These are phyloP conservation scores for Musca vetustissima DNA, from an alignment of 1,140 invertebrate genomes.

Conservation along the genomic window DNA sequence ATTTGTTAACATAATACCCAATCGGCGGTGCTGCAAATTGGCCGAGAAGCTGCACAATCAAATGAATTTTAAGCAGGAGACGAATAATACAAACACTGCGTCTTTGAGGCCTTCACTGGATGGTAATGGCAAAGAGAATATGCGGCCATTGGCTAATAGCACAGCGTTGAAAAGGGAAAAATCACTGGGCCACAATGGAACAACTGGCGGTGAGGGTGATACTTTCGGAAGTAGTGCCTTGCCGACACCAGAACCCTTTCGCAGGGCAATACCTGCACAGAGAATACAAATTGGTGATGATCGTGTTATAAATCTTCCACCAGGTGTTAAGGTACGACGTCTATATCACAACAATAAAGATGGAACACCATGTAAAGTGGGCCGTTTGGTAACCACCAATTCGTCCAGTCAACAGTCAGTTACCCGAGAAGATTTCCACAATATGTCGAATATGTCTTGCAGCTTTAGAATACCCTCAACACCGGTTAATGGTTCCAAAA, in stretches of 20 bases:
- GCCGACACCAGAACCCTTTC: conserved; percentile 3
- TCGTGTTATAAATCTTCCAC: not conserved
- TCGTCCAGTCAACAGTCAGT: no score
- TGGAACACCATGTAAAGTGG: conserved; percentile 16
- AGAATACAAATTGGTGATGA: not conserved
- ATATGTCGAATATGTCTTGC: not conserved
- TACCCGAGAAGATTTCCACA: not conserved
- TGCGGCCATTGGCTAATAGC: conserved; percentile 21
- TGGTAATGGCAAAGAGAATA: not conserved
- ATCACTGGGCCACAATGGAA: not conserved
- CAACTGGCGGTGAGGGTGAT: not conserved
- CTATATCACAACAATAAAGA: not conserved
- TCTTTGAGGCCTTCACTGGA: not conserved
- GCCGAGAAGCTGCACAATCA: not conserved
- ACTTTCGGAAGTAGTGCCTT: not conserved
- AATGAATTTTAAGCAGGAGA: not conserved
- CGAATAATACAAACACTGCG: no score
- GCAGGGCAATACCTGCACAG: not conserved
- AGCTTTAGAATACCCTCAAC: not conserved
- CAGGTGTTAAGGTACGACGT: not conserved
- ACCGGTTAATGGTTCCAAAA: not conserved
- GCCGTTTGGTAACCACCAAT: not conserved
- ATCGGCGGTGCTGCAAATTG: conserved; percentile 38
- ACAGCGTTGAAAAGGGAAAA: not conserved
- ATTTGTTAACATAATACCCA: conserved; percentile 44